phyloP scores from a whole-genome alignment of 2,113 vertebrate species.

The Pollachius pollachius region DNA sequence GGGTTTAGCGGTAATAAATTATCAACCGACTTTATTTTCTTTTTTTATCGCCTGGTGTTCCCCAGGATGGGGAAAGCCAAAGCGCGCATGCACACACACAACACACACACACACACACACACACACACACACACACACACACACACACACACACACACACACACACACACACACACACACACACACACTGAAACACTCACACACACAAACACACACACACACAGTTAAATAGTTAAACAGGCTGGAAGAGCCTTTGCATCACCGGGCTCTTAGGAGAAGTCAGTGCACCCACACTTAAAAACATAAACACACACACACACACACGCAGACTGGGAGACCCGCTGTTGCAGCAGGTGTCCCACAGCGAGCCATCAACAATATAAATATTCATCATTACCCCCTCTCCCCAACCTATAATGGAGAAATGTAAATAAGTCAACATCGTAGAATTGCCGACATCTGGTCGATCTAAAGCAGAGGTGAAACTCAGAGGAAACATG shows the following conservation, averaged over 20 bases:
- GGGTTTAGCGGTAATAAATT: constrained; percentile 51
- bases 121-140: constrained; percentile 1
- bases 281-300: not conserved
- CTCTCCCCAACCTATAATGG: constrained; percentile 33
- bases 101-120: constrained; percentile 25
- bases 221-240: constrained; percentile 14
- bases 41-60: constrained; percentile 20
- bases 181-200: constrained; percentile 22
- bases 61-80: not conserved
- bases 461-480: constrained; percentile 43
- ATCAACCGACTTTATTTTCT: constrained; percentile 37
- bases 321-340: not conserved
- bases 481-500: constrained; percentile 11
- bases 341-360: constrained; percentile 47
- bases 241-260: too few relatives aligned
- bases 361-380: constrained; percentile 35
- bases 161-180: constrained; percentile 14
- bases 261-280: too few relatives aligned
- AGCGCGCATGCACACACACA: constrained; percentile 1
- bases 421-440: constrained; percentile 64
- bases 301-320: constrained; percentile 10
- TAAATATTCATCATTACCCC: constrained; percentile 54
- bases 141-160: constrained; percentile 2
- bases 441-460: constrained; percentile 56
- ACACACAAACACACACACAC: not conserved